phyloP scores from a whole-genome alignment of 2,113 vertebrate species.

The Ibidorhyncha struthersii region DNA sequence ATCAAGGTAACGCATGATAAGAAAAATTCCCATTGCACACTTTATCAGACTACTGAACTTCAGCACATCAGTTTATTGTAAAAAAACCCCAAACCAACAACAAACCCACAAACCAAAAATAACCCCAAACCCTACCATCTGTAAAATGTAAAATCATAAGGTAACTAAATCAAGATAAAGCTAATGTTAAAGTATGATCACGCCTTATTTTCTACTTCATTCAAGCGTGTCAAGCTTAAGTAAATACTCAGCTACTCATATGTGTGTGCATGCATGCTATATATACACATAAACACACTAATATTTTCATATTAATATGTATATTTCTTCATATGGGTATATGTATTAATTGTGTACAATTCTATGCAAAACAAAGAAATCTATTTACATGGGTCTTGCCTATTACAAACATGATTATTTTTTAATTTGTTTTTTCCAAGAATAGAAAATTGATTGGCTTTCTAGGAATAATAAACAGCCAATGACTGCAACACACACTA shows the following conservation, averaged over 20 bases:
- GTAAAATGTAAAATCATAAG: slow-evolving; percentile 36
- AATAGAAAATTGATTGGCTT: slow-evolving; percentile 50
- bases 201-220: slow-evolving; percentile 31
- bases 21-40: neutral
- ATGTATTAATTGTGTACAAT: neutral
- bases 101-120: neutral
- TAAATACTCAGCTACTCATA: neutral
- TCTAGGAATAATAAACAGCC: slow-evolving; percentile 54
- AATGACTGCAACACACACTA: slow-evolving; percentile 66
- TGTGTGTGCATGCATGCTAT: neutral
- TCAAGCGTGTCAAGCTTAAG: neutral
- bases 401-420: neutral
- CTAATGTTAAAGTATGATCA: slow-evolving; percentile 22
- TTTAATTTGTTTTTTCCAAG: neutral
- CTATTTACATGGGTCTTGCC: neutral
- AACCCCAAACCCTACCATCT: neutral
- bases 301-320: slow-evolving; percentile 1
- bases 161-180: slow-evolving; percentile 35
- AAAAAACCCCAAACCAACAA: neutral
- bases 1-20: neutral
- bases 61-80: neutral
- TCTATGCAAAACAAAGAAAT: neutral
- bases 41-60: neutral
- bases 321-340: neutral
- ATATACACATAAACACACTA: neutral